Percentiles rank a stretch among this genome's conserved stretches.
Conservation (phyloP, 2,888 invertebrate genomes). For the Holacanthella duospinosa region DNA sequence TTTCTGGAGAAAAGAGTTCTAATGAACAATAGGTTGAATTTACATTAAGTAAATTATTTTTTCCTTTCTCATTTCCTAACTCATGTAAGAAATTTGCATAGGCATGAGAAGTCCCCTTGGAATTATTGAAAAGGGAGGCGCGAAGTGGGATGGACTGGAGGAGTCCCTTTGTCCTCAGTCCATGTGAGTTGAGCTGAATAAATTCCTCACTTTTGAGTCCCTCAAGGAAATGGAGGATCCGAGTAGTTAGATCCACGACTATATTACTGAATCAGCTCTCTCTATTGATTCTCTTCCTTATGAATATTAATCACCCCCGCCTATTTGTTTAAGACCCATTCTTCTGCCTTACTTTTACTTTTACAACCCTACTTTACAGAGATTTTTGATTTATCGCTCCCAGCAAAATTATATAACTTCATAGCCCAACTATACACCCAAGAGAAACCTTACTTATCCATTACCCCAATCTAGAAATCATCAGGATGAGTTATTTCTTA, state of each 20-base stretch:
- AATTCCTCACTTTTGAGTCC: background rate
- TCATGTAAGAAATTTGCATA: slow-evolving; percentile 1
- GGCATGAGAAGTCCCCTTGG: background rate
- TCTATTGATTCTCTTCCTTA: background rate
- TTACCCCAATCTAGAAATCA: no score
- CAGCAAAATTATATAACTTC: background rate
- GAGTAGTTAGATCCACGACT: background rate
- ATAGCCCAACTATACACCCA: background rate
- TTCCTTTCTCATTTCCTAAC: background rate
- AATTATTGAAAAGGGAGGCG: background rate
- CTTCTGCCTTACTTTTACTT: background rate
- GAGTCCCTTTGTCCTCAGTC: background rate
- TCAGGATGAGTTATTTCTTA: no score
- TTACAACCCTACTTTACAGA: background rate
- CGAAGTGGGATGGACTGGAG: no score
- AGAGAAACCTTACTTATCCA: no score
- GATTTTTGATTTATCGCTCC: background rate
- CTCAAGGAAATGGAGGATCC: background rate
- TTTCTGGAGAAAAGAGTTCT: background rate
- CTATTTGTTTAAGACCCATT: background rate
- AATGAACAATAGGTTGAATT: background rate
- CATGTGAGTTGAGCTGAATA: slow-evolving; percentile 3
- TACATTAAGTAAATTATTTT: slow-evolving; percentile 4
- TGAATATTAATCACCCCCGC: slow-evolving; percentile 1
- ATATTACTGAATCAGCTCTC: background rate